Evolutionary conservation across 2,797 vertebrate species (phyloP).

Genomic region (Scleropages formosus): DNA sequence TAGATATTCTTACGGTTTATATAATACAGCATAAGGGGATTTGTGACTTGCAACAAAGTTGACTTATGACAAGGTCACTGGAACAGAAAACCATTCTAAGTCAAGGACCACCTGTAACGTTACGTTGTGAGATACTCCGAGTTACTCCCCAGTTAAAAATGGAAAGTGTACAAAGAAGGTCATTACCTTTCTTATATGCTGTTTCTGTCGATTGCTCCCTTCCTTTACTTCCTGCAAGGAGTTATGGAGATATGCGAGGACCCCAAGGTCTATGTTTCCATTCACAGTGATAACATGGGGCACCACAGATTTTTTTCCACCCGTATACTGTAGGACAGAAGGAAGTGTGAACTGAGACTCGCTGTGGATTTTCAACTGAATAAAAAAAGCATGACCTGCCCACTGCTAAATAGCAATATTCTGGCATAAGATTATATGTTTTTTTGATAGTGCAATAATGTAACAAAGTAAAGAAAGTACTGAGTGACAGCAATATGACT

Average conservation of each 20-base stretch:
- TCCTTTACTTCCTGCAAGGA: constrained; percentile 79
- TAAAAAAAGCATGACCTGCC: neutral
- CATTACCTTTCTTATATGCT: constrained; percentile 77
- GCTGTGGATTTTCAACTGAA: neutral
- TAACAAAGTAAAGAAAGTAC: neutral
- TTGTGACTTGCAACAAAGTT: too few relatives aligned
- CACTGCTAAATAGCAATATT: neutral
- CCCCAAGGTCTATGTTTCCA: constrained; percentile 79
- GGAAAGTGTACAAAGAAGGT: neutral
- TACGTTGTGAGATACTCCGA: neutral
- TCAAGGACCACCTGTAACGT: too few relatives aligned
- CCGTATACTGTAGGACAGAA: constrained; percentile 70
- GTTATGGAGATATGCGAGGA: constrained; percentile 83
- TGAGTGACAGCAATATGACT: neutral
- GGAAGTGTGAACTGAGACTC: neutral
- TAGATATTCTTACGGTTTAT: too few relatives aligned
- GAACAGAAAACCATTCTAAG: too few relatives aligned
- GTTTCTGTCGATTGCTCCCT: constrained; percentile 64
- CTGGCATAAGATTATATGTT: neutral
- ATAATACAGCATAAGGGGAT: too few relatives aligned
- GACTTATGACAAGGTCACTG: too few relatives aligned
- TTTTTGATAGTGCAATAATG: neutral
- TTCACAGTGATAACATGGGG: constrained; percentile 80
- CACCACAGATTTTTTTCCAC: constrained; percentile 75
- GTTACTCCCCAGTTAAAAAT: neutral